Base-by-base conservation (phyloP, 2,888 invertebrate species). In the Clostera curtula region DNA sequence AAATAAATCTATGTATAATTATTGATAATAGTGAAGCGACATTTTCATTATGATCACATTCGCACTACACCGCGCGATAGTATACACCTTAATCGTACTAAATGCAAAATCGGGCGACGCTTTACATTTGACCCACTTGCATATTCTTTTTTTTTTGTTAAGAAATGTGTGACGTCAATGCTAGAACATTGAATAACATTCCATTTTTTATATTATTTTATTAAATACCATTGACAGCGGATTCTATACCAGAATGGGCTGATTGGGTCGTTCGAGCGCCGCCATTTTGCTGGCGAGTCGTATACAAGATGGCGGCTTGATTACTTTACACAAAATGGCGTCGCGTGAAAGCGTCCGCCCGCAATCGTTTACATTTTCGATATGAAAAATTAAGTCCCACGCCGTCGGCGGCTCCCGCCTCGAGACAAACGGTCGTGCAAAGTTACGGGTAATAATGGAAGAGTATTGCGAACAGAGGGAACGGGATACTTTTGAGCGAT, bases 211-310 rank as follows among this genome's bases (percentile, higher is more conserved):
- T 36, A 62, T 62, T 45, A 55, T 38, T 40, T 50, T 45, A 40
- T 40, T 50, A 47, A 42, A 56, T 52, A 61, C 75, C 74, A 73
- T 59, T 55, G 48, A 46, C 74, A 64, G 66, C 66, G 47, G 70
- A 65, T 77, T 75, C 73, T 34, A 27, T 47, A 31, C 40, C 48
- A 50, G 72, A 79, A 76, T 62, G 65, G 43, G 70, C 69, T 54
- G 76, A 60, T 69, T 68, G 79, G 75, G 47, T 70, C 72, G 75
- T 73, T 75, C 73, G 73, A n/a, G 60, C 44, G 63, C 66, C 66
- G 70, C 74, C 75, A 67, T 59, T 34, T 58, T 52, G 43, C 26
- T 29, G 13, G 22, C 27, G 23, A 22, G 14, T 17, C 19, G 22
- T 33, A 14, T 31, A 46, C 65, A 56, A 63, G 50, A 67, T 67